phyloP scores from a whole-genome alignment of 2,888 invertebrate species.

The Erebia palarica region DNA sequence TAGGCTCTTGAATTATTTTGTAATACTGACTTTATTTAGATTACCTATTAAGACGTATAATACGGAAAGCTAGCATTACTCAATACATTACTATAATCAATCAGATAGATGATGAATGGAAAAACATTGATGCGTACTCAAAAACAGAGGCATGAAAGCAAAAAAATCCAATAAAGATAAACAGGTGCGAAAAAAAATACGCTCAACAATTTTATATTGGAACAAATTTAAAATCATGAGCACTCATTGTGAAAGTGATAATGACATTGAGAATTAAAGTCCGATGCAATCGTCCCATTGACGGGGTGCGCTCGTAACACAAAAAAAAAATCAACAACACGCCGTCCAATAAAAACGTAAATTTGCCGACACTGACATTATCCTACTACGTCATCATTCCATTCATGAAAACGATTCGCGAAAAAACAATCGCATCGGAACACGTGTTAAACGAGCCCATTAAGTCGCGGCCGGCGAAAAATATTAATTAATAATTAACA shows the following conservation, averaged over 20 bases:
- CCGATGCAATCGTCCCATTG: slow-evolving; percentile 77
- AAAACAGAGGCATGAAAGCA: slow-evolving; percentile 4
- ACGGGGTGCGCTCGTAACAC: slow-evolving; percentile 65
- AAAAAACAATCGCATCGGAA: slow-evolving; percentile 71
- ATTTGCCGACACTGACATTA: slow-evolving; percentile 79
- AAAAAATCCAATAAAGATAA: slow-evolving; percentile 22
- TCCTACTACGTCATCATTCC: slow-evolving; percentile 81
- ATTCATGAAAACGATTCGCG: slow-evolving; percentile 78
- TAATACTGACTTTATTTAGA: background rate
- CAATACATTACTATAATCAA: background rate
- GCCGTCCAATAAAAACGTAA: slow-evolving; percentile 79
- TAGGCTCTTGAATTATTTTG: background rate
- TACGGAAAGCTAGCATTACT: background rate
- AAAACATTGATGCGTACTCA: background rate
- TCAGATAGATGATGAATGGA: background rate
- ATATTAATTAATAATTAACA: slow-evolving; percentile 82
- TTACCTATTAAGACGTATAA: background rate
- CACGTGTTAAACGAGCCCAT: slow-evolving; percentile 78
- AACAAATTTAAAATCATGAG: slow-evolving; percentile 52
- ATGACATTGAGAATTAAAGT: slow-evolving; percentile 82
- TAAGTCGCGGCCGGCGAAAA: slow-evolving; percentile 75
- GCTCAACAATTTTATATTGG: slow-evolving; percentile 42
- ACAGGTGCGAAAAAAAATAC: slow-evolving; percentile 35
- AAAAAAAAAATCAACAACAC: slow-evolving; percentile 73
- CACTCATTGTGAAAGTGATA: slow-evolving; percentile 79